A percentile compares a stretch with the other conserved stretches of the same genome.
These are phyloP conservation scores for Archaeoteleia sp. DNA, from an alignment of 2,888 invertebrate genomes.

Conservation along the genomic window DNA sequence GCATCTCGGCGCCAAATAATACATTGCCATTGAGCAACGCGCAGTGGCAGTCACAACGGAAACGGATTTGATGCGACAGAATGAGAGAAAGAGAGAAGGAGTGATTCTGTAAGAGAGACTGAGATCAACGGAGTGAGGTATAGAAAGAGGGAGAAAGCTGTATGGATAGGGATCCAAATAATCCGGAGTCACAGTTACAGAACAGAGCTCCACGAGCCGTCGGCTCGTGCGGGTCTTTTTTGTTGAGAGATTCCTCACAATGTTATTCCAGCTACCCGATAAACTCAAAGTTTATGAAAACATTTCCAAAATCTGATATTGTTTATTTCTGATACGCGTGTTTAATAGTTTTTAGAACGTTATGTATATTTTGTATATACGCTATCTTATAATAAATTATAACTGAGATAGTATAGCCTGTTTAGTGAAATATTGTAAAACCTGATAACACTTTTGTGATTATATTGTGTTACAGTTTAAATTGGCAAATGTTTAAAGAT, in stretches of 20 bases:
- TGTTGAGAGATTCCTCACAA: slow-evolving; percentile 10
- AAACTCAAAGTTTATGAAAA: no score
- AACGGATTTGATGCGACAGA: slow-evolving; percentile 70
- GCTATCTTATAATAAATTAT: no score
- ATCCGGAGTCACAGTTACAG: slow-evolving; percentile 67
- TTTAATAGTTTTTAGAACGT: neutral
- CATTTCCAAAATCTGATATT: no score
- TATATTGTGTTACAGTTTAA: no score
- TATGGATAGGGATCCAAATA: slow-evolving; percentile 71
- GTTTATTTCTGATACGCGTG: neutral
- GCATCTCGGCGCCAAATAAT: slow-evolving; percentile 60
- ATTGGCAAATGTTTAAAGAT: no score
- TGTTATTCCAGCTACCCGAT: slow-evolving; percentile 13
- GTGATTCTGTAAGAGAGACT: slow-evolving; percentile 42
- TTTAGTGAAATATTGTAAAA: no score
- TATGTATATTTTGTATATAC: no score
- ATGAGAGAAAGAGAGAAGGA: slow-evolving; percentile 65
- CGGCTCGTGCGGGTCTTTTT: slow-evolving; percentile 69
- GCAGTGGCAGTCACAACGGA: slow-evolving; percentile 71
- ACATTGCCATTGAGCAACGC: slow-evolving; percentile 61
- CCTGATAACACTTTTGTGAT: no score
- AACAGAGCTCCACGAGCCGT: slow-evolving; percentile 70
- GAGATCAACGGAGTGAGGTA: slow-evolving; percentile 45
- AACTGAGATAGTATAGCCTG: no score
- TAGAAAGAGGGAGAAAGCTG: slow-evolving; percentile 59